A percentile compares a stretch with the other conserved stretches of the same genome.
Conservation (phyloP, 2,113 vertebrate species). For the Morone saxatilis region DNA sequence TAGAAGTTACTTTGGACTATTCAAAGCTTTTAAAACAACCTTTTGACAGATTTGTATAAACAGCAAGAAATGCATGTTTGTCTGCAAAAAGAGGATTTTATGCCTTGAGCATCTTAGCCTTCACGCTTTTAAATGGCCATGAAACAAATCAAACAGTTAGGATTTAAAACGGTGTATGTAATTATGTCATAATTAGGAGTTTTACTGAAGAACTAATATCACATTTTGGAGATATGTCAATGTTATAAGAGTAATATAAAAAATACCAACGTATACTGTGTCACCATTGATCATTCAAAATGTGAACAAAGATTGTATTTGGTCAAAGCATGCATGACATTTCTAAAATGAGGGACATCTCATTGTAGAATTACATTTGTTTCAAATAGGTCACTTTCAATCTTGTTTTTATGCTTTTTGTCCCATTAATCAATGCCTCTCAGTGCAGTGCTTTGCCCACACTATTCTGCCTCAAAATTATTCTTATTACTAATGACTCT, state of each 20-base stretch:
- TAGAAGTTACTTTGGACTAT: not conserved
- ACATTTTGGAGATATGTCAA: not conserved
- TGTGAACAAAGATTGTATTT: not conserved
- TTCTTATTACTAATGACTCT: conserved; percentile 41
- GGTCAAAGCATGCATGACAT: conserved; percentile 11
- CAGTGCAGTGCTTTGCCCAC: not conserved
- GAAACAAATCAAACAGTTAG: not conserved
- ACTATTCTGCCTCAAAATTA: conserved; percentile 31
- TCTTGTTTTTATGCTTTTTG: conserved; percentile 26
- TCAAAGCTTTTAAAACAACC: not conserved
- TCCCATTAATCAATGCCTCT: conserved; percentile 29
- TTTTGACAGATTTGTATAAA: not conserved
- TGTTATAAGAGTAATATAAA: not conserved
- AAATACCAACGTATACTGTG: not conserved
- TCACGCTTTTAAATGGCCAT: not conserved
- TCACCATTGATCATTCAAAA: not conserved
- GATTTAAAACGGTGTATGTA: not conserved
- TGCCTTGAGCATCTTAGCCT: not conserved
- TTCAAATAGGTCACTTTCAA: conserved; percentile 28
- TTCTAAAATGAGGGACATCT: conserved; percentile 26
- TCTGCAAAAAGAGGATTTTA: conserved; percentile 1
- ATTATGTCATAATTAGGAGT: not conserved
- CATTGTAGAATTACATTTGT: not conserved
- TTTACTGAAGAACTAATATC: not conserved
- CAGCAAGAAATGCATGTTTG: not conserved